Evolutionary conservation across 2,113 vertebrate genomes (phyloP).

Genomic region (Catharus fuscescens): DNA sequence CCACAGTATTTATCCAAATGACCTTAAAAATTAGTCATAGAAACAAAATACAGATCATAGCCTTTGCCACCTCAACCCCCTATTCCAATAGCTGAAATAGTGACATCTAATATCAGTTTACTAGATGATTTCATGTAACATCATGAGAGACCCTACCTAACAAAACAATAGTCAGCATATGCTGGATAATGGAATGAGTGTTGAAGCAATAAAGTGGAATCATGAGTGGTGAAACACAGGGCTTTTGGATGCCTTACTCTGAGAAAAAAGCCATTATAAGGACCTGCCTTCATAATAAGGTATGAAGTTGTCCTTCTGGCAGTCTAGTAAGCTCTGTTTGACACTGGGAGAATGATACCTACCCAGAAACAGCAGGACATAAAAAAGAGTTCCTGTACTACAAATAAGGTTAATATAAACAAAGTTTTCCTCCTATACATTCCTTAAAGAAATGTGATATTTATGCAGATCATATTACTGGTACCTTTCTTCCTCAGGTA

Average conservation of each 20-base stretch:
- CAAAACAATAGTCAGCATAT: neutral
- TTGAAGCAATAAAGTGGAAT: neutral
- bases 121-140: neutral
- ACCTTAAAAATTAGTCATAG: neutral
- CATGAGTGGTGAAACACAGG: neutral
- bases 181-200: neutral
- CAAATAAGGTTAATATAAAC: neutral
- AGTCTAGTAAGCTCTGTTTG: neutral
- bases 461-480: neutral
- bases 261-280: neutral
- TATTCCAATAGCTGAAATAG: neutral
- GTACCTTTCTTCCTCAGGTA: neutral
- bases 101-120: neutral
- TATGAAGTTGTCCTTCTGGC: neutral
- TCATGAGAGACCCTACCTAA: neutral
- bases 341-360: neutral
- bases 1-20: neutral
- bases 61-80: neutral
- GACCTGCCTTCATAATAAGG: neutral
- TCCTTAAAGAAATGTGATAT: neutral
- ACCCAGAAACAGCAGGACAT: neutral
- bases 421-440: neutral
- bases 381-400: neutral
- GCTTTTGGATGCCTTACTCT: neutral
- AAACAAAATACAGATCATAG: neutral